Base-by-base conservation (phyloP, 37 sponge, comb jelly and placozoan genomes). In the Haliclona indistincta region DNA sequence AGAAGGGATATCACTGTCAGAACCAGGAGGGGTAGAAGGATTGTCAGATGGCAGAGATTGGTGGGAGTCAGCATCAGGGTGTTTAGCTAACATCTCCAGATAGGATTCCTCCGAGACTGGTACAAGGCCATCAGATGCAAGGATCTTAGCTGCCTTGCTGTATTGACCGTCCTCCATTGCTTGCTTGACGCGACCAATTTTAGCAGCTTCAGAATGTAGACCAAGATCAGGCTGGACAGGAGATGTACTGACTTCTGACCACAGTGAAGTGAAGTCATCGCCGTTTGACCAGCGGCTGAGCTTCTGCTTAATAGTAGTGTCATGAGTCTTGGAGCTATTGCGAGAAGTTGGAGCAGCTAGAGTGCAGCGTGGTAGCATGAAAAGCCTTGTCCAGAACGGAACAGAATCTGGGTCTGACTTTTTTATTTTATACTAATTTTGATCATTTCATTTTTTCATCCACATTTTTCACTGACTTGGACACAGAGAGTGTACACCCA, bases 21-120 rank as follows among this genome's bases (percentile, higher is more conserved):
- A 13, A 47, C 13, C 8, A 47, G 49, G 49, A 13, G 49, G 49
- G 13, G 49, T 47, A 13, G 49, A 13, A 47, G 49, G 49, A 47
- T 7, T 40, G 15, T 25, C 5, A 45, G 54, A 33, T 13, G 52
- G 64, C 10, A 65, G 66, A 26, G 64, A 22, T 28, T 34, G 66
- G 23, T 44, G 44, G 15, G 64, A 55, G 8, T n/a, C 22, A 28
- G 53, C 13, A 6, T 63, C 47, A 39, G 77, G 77, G 40, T 44
- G 64, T 3, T 64, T 63, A 11, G 54, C 17, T 36, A 44, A 32
- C 66, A 76, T 43, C 67, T 76, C 77, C 33, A 38, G 53, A 25
- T 35, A 32, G 25, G 37, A 25, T 34, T 42, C 67, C 15, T 35
- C 3, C 41, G 43, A 40, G 5, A 43, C n/a, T 0, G 17, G 56